Evolutionary conservation across 2,113 vertebrate species (phyloP).

Genomic region (Sus scrofa): DNA sequence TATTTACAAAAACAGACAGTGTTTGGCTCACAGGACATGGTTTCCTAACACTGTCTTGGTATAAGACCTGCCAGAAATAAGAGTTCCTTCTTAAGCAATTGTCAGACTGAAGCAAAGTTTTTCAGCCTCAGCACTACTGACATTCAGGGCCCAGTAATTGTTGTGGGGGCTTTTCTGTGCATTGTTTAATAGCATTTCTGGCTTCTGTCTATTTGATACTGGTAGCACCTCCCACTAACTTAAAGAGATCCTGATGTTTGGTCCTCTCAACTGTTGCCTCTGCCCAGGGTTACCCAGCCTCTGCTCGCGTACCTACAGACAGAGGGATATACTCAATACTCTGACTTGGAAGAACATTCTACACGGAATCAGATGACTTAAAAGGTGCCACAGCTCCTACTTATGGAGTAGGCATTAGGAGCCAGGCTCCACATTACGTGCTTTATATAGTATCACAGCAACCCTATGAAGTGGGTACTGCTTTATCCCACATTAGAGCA

Average conservation of each 20-base stretch:
- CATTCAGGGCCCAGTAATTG: background rate
- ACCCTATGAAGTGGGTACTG: too few relatives aligned
- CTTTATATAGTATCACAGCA: background rate
- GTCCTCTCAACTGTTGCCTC: background rate
- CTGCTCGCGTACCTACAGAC: background rate
- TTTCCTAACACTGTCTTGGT: background rate
- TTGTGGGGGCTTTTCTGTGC: background rate
- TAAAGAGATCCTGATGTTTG: background rate
- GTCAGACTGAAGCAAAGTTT: background rate
- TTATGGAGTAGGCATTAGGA: background rate
- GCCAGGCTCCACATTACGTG: fast-evolving
- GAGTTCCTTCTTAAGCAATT: background rate
- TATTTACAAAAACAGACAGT: constrained; percentile 19
- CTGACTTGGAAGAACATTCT: background rate
- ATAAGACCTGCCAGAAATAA: background rate
- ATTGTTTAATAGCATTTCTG: background rate
- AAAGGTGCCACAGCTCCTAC: background rate
- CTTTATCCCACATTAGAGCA: background rate
- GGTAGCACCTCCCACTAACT: background rate
- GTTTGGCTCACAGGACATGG: background rate
- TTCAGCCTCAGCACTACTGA: background rate
- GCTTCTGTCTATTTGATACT: background rate
- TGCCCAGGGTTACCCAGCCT: background rate
- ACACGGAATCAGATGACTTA: too few relatives aligned
- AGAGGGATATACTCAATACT: background rate